Percentiles rank a stretch among this genome's conserved stretches.
phyloP scores from a whole-genome alignment of 2,113 vertebrate genomes.

The Ailuropoda melanoleuca region DNA sequence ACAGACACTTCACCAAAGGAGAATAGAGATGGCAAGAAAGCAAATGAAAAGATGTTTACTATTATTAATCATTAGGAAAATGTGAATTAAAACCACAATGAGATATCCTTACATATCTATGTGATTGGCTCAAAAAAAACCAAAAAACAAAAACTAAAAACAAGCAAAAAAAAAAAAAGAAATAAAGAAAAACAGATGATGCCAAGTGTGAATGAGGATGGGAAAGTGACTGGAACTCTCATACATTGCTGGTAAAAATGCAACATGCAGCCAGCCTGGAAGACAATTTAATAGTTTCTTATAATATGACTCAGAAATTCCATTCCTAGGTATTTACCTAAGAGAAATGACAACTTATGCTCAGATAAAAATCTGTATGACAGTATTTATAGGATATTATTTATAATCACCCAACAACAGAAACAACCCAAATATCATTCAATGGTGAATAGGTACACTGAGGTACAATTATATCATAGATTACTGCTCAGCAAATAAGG shows the following conservation, averaged over 20 bases:
- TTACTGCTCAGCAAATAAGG: neutral
- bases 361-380: neutral
- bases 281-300: neutral
- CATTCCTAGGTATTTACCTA: neutral
- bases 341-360: neutral
- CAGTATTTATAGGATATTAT: neutral
- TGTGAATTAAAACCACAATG: neutral
- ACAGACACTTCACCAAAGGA: neutral
- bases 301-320: neutral
- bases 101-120: neutral
- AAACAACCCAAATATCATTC: neutral
- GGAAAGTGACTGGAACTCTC: neutral
- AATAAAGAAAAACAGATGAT: neutral
- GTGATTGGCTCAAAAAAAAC: neutral
- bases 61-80: neutral
- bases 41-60: neutral
- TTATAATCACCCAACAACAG: neutral
- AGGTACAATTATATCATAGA: neutral
- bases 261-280: neutral
- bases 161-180: no score
- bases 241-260: neutral
- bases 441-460: neutral
- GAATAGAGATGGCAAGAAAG: neutral
- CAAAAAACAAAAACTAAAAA: neutral
- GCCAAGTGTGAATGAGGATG: neutral